Evolutionary conservation across 2,113 vertebrate species (phyloP), one percentile per base, ranked within the genome.

Genomic region (Pterocles burchelli): DNA sequence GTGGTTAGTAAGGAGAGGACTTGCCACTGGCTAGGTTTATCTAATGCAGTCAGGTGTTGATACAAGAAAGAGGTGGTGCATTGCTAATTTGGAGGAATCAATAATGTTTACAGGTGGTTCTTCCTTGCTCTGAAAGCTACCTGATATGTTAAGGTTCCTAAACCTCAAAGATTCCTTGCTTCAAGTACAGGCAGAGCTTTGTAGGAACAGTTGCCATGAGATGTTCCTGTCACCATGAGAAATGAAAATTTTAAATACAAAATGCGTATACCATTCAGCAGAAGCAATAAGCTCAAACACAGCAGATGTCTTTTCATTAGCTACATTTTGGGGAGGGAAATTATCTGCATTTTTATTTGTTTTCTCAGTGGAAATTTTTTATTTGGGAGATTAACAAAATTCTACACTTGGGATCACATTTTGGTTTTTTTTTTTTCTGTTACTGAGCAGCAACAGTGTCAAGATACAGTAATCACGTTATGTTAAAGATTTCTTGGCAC

Each of bases 11-110:
- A 88, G 73, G 76, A 88, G 74, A 61, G n/a, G 67, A 49, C 45
- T 89, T 86, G 48, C 22, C 78, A 84, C 92, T 95, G 89, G 87
- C 82, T 78, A 55, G 83, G 46, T 93, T 95, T 88, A 22, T 55
- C 57, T 87, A 51, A 91, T 95, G 89, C 17, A 0, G 11, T 95
- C 89, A 92, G 92, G 77, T 73, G 46, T 65, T 96, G 77, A 91
- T 94, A 52, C 38, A 43, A 83, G 82, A 83, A 84, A 85, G 88
- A 94, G 59, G 36, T 84, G 65, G 7, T 88, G 59, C 73, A 10
- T 57, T 6, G 3, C 16, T 58, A 33, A 74, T 70, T 76, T 77
- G 67, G 26, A 65, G 10, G 15, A 78, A 49, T 58, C 29, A 31
- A 1, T 38, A 18, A 52, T 28, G 1, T 59, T 72, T 62, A 29